Evolutionary conservation across 2,797 vertebrate species (phyloP).

Genomic region (Chelidonichthys spinosus): DNA sequence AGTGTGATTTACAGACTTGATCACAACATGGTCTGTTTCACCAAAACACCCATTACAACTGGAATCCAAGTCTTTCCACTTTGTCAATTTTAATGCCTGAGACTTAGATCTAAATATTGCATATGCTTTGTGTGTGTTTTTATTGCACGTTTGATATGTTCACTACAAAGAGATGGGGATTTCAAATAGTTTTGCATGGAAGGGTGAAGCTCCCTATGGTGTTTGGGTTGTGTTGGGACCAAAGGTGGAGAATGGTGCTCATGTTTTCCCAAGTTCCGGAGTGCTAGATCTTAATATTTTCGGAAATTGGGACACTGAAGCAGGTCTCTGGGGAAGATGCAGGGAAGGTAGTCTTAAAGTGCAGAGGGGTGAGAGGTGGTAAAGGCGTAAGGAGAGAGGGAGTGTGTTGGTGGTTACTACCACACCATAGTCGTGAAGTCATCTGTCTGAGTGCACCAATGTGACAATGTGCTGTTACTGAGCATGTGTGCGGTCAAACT

Average conservation of each 20-base stretch:
- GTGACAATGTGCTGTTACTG: not conserved
- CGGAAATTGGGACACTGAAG: conserved; percentile 49
- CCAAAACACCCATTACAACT: conserved; percentile 5
- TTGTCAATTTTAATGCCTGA: not conserved
- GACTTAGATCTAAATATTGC: not conserved
- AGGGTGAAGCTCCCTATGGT: conserved; percentile 34
- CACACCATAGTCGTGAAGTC: no score
- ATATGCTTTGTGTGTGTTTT: not conserved
- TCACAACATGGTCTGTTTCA: conserved; percentile 6
- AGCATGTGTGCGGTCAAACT: not conserved
- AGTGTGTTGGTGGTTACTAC: not conserved
- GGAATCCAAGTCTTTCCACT: not conserved
- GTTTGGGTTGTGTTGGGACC: conserved; percentile 31
- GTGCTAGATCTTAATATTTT: conserved; percentile 33
- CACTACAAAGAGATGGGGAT: conserved; percentile 9
- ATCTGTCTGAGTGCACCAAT: no score
- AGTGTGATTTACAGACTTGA: conserved; percentile 14
- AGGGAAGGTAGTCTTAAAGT: not conserved
- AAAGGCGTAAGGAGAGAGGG: not conserved
- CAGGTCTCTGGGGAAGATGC: conserved; percentile 5
- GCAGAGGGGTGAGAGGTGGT: not conserved
- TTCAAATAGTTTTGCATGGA: conserved; percentile 42
- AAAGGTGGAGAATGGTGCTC: conserved; percentile 15
- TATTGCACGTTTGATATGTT: conserved; percentile 25
- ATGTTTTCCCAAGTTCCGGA: conserved; percentile 10